phyloP scores from a whole-genome alignment of 2,888 invertebrate species.

The Agonopterix arenella region DNA sequence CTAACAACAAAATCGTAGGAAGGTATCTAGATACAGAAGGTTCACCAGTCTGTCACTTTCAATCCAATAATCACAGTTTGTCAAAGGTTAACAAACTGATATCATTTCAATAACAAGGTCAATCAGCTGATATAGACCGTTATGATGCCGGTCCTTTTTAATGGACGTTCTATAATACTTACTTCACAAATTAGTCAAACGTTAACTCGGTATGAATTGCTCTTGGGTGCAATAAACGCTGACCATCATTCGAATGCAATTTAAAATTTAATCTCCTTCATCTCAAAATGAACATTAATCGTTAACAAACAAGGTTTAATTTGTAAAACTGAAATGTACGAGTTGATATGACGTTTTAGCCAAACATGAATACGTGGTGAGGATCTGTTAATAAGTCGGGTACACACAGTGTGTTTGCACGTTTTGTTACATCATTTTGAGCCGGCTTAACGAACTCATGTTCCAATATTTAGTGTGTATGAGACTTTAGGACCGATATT shows the following conservation, averaged over 20 bases:
- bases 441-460: constrained; percentile 62
- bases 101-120: constrained; percentile 2
- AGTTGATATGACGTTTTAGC: constrained; percentile 20
- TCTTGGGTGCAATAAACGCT: constrained; percentile 70
- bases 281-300: constrained; percentile 15
- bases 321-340: neutral
- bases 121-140: constrained; percentile 49
- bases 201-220: constrained; percentile 66
- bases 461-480: constrained; percentile 69
- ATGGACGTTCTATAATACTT: constrained; percentile 48
- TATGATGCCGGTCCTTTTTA: constrained; percentile 46
- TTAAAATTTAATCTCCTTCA: constrained; percentile 19
- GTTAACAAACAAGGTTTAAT: constrained; percentile 16
- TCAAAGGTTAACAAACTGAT: no score
- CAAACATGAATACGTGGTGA: constrained; percentile 30
- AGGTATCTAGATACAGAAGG: no score
- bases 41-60: no score
- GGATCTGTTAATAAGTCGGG: constrained; percentile 67
- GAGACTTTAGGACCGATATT: constrained; percentile 65
- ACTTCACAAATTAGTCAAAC: constrained; percentile 74
- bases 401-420: constrained; percentile 65
- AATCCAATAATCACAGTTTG: no score
- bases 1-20: no score
- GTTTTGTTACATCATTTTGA: constrained; percentile 68
- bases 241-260: constrained; percentile 58